Conservation (phyloP, 2,888 invertebrate genomes). For the Chydorus sphaericus region DNA sequence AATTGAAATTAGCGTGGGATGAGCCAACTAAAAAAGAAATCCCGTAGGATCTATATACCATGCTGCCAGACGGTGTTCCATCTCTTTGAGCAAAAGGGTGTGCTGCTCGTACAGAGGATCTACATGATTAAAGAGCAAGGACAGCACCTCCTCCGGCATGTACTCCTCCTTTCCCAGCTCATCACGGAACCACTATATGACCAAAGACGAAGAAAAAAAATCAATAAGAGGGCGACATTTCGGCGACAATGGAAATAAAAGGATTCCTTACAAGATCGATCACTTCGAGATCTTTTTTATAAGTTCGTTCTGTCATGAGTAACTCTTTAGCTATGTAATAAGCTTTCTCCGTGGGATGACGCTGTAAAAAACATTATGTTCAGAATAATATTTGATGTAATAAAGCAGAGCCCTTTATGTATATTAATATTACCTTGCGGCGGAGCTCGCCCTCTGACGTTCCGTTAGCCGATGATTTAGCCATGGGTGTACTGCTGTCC, state of each 20-base stretch:
- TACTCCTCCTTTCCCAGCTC: slow-evolving; percentile 46
- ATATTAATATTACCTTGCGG: slow-evolving; percentile 3
- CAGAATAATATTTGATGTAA: not conserved
- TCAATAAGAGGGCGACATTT: not conserved
- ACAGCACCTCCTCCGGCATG: slow-evolving; percentile 42
- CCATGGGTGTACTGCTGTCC: not conserved
- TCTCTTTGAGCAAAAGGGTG: slow-evolving; percentile 58
- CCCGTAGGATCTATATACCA: slow-evolving; percentile 32
- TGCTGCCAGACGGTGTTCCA: slow-evolving; percentile 54
- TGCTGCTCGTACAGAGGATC: slow-evolving; percentile 70
- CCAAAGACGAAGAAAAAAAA: not conserved
- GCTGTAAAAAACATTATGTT: slow-evolving; percentile 28
- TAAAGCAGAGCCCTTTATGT: not conserved
- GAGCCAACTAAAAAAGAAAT: not conserved
- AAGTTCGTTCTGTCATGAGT: slow-evolving; percentile 88
- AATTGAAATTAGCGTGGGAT: not conserved
- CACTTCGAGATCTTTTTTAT: slow-evolving; percentile 84
- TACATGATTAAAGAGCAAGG: slow-evolving; percentile 42
- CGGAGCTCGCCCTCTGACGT: not conserved
- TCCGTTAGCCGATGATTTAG: slow-evolving; percentile 5
- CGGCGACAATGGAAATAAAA: slow-evolving; percentile 3
- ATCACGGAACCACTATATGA: slow-evolving; percentile 53
- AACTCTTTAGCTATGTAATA: slow-evolving; percentile 84
- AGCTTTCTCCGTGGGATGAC: slow-evolving; percentile 49
- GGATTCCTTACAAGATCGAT: slow-evolving; percentile 55